Evolutionary conservation across 2,888 invertebrate genomes (phyloP), one percentile per base, ranked within the genome.

Genomic region (Leistus spinibarbis): DNA sequence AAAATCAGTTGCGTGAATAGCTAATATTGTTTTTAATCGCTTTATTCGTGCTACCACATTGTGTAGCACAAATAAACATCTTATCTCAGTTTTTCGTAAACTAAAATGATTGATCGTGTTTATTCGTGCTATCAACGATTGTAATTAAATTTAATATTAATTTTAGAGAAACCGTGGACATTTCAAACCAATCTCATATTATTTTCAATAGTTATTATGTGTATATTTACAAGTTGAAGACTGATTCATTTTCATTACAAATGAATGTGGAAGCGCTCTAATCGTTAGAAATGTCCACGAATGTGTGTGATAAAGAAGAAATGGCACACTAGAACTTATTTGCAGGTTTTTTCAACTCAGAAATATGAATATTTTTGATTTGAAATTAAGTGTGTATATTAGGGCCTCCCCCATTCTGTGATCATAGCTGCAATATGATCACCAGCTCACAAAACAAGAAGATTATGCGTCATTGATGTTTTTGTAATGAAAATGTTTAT

Each of bases 401-500:
- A 4, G 13, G 40, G 40, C 4, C 40, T n/a, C 40, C 40, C 40
- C 40, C 7, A 19, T 60, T 22, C 60, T 60, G 60, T 60, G 60
- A 60, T 60, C 22, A 19, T 22, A 60, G 16, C 40, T 40, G 40
- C 40, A 40, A 40, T n/a, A n/a, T 40, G 40, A 40, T 40, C 40
- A 40, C 40, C 40, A 40, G 40, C 40, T 40, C 40, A 40, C 40
- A 40, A 40, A n/a, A 40, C 40, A 40, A 40, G 13, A 40, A 69
- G 10, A 66, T 67, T 57, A 66, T 66, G 69, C 63, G 62, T 74
- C 68, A 68, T 68, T 68, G 68, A 19, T 68, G 68, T 74, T 74
- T 75, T 75, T 75, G 75, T 75, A 75, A 75, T 75, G 75, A 69
- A 75, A 75, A 69, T 69, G 69, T 75, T 75, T 75, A 64, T 75